phyloP scores from a whole-genome alignment of 2,888 invertebrate genomes.

The Autographa gamma region DNA sequence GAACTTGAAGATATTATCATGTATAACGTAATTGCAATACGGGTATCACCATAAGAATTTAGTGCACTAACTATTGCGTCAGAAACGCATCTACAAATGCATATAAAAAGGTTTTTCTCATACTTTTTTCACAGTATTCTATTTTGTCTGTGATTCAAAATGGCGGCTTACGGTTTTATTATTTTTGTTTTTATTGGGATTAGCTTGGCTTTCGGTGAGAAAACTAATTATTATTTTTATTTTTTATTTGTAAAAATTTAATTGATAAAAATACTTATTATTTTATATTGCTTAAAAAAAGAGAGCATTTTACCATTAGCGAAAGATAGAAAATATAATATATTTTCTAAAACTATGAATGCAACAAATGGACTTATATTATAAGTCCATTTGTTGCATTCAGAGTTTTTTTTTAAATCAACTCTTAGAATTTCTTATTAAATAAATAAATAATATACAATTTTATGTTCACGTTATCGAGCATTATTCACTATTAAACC shows the following conservation, averaged over 20 bases:
- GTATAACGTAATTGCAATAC: constrained; percentile 53
- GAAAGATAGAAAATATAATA: too few relatives aligned
- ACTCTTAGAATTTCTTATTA: too few relatives aligned
- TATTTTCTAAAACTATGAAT: too few relatives aligned
- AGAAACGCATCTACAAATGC: constrained; percentile 27
- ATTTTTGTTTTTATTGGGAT: constrained; percentile 32
- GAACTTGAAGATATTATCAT: constrained; percentile 18
- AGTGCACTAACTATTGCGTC: constrained; percentile 63
- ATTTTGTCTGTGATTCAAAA: constrained; percentile 18
- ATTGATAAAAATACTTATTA: background rate
- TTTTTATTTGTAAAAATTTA: background rate
- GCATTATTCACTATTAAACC: too few relatives aligned
- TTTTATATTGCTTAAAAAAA: too few relatives aligned
- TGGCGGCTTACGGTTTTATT: constrained; percentile 31
- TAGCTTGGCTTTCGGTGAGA: constrained; percentile 42
- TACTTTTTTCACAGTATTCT: constrained; percentile 40
- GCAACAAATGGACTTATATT: too few relatives aligned
- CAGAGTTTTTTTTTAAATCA: too few relatives aligned
- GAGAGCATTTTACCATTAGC: too few relatives aligned
- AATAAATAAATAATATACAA: too few relatives aligned
- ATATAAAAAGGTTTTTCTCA: constrained; percentile 41
- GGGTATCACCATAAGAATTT: constrained; percentile 74
- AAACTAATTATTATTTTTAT: background rate
- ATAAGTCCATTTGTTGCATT: too few relatives aligned
- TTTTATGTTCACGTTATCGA: too few relatives aligned